A percentile compares a stretch with the other conserved stretches of the same genome.
phyloP scores from a whole-genome alignment of 2,113 vertebrate species.

The Syrmaticus mikado region DNA sequence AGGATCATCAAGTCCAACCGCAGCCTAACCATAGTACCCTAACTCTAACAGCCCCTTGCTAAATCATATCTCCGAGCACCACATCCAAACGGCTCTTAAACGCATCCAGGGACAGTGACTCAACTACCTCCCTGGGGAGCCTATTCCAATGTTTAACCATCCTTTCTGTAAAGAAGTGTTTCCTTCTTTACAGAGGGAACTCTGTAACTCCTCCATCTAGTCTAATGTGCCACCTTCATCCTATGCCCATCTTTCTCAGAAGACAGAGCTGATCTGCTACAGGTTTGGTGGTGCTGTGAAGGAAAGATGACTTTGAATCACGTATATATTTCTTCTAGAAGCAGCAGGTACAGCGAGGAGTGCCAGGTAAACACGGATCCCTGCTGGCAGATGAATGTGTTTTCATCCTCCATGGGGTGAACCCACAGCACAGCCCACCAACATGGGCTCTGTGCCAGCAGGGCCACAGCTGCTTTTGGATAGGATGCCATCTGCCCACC shows the following conservation, averaged over 20 bases:
- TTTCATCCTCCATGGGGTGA: background rate
- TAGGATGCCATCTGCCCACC: slow-evolving; percentile 25
- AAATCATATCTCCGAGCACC: no score
- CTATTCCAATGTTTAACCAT: no score
- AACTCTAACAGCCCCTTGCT: no score
- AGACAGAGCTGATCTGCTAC: background rate
- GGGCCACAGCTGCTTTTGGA: slow-evolving; percentile 24
- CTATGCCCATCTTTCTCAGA: background rate
- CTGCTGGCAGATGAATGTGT: background rate
- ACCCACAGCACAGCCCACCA: background rate
- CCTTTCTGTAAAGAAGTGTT: no score
- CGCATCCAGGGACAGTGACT: no score
- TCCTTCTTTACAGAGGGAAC: no score
- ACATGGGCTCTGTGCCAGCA: background rate
- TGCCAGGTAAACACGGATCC: background rate
- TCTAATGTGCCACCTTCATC: background rate
- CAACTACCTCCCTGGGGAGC: no score
- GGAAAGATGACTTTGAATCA: background rate
- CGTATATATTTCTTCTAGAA: background rate
- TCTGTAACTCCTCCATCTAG: background rate
- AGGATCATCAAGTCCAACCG: no score
- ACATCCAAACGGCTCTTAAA: no score
- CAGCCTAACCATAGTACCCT: no score
- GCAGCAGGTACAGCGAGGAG: background rate
- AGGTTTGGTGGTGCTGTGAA: fast-evolving